Evolutionary conservation across 2,888 invertebrate species (phyloP).

Genomic region (Chromoteleia sp.): DNA sequence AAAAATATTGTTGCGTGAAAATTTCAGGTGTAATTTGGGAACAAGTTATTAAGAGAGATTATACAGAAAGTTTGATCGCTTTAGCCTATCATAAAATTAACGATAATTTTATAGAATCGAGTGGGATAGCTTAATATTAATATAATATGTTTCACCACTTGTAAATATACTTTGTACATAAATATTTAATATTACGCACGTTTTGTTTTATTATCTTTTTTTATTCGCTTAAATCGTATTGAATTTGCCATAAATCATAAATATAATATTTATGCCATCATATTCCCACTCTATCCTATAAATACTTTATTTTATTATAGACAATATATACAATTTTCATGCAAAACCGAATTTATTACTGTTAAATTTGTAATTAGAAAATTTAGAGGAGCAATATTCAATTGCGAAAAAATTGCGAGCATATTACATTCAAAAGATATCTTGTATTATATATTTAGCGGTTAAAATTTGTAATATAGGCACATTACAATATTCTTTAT

Average conservation of each 20-base stretch:
- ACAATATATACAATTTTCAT: neutral
- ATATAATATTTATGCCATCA: neutral
- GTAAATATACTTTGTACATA: too few relatives aligned
- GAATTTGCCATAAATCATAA: too few relatives aligned
- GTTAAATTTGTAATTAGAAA: slow-evolving; percentile 37
- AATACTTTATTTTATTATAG: neutral
- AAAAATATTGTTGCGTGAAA: neutral
- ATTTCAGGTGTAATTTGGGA: slow-evolving; percentile 16
- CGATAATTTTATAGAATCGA: slow-evolving; percentile 1
- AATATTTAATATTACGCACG: too few relatives aligned
- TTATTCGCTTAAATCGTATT: too few relatives aligned
- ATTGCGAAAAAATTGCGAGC: neutral
- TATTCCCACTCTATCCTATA: slow-evolving; percentile 3
- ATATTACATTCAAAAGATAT: slow-evolving; percentile 9
- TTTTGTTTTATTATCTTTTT: too few relatives aligned
- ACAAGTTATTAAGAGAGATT: slow-evolving; percentile 18
- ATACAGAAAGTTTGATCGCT: slow-evolving; percentile 24
- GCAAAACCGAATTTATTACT: slow-evolving; percentile 40
- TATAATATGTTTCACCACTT: neutral
- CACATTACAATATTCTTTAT: neutral
- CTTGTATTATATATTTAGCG: neutral
- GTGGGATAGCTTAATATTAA: slow-evolving; percentile 1
- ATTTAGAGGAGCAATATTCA: neutral
- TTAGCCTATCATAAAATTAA: slow-evolving; percentile 2
- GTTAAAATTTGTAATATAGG: neutral